Evolutionary conservation across 1,140 invertebrate genomes (phyloP).

Genomic region (Saccostrea glomerata): DNA sequence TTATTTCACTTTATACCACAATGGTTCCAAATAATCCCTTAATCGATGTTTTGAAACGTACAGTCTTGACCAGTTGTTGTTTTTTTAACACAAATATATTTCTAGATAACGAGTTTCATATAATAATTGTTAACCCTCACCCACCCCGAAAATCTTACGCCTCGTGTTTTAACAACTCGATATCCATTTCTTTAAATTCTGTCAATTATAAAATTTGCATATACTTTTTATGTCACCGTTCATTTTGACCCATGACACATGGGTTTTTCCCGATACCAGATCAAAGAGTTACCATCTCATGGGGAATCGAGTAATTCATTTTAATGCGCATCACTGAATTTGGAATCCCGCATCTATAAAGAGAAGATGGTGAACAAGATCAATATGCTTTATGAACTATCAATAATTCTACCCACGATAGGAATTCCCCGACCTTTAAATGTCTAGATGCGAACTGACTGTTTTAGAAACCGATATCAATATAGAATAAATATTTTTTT

Average conservation of each 20-base stretch:
- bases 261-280: background rate
- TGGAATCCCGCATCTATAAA: background rate
- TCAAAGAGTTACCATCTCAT: background rate
- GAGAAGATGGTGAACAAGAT: background rate
- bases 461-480: background rate
- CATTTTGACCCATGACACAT: background rate
- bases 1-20: no score
- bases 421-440: background rate
- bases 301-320: background rate
- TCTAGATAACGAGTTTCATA: no score
- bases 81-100: no score
- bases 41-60: no score
- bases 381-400: background rate
- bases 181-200: no score
- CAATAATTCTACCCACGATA: background rate
- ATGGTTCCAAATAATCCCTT: no score
- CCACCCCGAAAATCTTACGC: no score
- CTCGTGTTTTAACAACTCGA: background rate
- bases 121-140: no score
- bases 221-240: no score
- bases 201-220: no score
- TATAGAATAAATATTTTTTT: background rate
- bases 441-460: background rate
- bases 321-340: background rate
- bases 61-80: no score